Conservation (phyloP, 2,113 vertebrate genomes). For the Diphyllodes magnificus region DNA sequence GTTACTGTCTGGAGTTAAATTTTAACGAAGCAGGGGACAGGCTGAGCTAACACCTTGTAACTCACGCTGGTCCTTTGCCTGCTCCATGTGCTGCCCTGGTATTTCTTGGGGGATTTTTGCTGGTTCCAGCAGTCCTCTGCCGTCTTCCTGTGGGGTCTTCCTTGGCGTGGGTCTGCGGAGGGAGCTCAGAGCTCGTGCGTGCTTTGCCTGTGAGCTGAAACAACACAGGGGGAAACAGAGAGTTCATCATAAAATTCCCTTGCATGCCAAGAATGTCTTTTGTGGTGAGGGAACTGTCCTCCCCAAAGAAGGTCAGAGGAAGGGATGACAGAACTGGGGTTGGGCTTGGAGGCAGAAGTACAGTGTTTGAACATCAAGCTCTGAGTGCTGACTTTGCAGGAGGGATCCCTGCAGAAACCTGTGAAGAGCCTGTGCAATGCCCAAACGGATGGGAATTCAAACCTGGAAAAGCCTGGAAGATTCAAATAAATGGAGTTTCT, state of each 20-base stretch:
- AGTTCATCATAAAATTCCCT: background rate
- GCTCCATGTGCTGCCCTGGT: background rate
- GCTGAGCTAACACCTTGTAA: too few species aligned
- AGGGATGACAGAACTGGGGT: background rate
- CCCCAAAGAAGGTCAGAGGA: background rate
- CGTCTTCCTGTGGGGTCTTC: background rate
- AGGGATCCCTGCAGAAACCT: background rate
- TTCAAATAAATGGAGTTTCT: background rate
- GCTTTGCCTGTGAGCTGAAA: background rate
- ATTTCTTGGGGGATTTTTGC: background rate
- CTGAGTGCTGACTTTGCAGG: background rate
- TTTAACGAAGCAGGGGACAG: background rate
- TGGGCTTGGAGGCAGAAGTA: background rate
- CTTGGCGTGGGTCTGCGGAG: fast-evolving
- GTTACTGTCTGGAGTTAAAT: background rate
- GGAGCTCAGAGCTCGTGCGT: background rate
- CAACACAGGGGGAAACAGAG: background rate
- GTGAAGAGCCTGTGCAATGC: background rate
- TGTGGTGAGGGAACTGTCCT: background rate
- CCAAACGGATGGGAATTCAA: background rate
- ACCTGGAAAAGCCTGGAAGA: background rate
- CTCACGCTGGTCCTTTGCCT: background rate
- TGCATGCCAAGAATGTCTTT: background rate
- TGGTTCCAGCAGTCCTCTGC: background rate
- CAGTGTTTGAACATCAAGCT: background rate